Percentiles rank a stretch among this genome's conserved stretches.
Conservation (phyloP, 2,797 vertebrate species). For the Crenichthys baileyi region DNA sequence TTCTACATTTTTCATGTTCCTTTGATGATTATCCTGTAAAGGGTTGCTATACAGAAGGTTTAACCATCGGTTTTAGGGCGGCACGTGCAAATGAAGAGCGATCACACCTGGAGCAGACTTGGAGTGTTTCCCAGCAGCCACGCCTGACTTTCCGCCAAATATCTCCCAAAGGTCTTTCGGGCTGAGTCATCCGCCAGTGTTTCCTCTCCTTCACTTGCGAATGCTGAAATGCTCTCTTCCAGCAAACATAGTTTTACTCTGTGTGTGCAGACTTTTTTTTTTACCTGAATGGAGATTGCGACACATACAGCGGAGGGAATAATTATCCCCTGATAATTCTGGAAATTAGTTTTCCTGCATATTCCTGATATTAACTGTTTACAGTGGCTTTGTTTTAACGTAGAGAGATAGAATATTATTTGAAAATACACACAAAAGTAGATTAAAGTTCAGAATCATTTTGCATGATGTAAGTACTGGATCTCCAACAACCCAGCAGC, state of each 20-base stretch:
- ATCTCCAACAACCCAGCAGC: neutral
- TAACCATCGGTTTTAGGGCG: conserved; percentile 54
- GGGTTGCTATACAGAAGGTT: conserved; percentile 41
- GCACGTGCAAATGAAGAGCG: conserved; percentile 40
- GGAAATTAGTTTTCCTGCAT: neutral
- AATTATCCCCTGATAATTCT: neutral
- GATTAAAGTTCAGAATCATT: neutral
- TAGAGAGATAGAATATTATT: too few species aligned
- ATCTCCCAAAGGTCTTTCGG: conserved; percentile 37
- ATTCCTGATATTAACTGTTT: neutral
- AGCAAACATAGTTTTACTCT: conserved; percentile 20
- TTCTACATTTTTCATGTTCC: neutral
- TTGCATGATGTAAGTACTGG: neutral
- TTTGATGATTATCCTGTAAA: conserved; percentile 24
- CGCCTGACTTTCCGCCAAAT: conserved; percentile 39
- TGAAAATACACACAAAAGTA: neutral
- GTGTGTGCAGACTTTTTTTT: neutral
- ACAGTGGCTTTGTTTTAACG: neutral
- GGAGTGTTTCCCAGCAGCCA: conserved; percentile 51
- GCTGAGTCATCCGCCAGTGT: conserved; percentile 40
- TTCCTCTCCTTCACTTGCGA: neutral
- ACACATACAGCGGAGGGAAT: neutral
- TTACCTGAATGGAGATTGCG: conserved; percentile 10
- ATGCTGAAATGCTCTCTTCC: conserved; percentile 10
- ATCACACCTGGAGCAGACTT: conserved; percentile 49